Evolutionary conservation across 2,888 invertebrate species (phyloP), one percentile per base, ranked within the genome.

Genomic region (Nebria brevicollis): DNA sequence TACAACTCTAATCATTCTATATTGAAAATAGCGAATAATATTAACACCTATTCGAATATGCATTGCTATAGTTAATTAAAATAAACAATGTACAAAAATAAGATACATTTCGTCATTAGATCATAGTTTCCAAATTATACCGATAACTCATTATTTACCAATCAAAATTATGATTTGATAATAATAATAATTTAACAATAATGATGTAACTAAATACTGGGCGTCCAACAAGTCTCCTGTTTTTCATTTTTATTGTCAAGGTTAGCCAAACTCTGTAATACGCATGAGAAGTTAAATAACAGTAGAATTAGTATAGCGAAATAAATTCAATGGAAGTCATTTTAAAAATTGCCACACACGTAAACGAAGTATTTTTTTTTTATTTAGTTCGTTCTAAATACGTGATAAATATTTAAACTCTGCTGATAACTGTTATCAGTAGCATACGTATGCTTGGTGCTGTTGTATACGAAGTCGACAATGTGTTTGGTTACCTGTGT

Each of bases 391-490:
- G 11, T 73, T 70, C 66, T 43, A 72, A 72, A 77, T 81, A 81
- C 81, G 81, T 81, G 81, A 81, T 77, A 81, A 81, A 81, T 81
- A 81, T 81, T 81, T 81, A 72, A 77, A 81, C 81, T 8, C 13
- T 54, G 72, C 65, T 70, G 80, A 80, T 80, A 80, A 80, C 8
- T 75, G 75, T 80, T 80, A 80, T 80, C 80, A 80, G 41, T 73
- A 11, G 6, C 15, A 43, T 41, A 73, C 43, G 42, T 73, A 73
- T 41, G 8, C 10, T 72, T 11, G 26, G 72, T 72, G 20, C n/a
- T 73, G 42, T 42, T 72, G 6, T 8, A 54, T 54, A 54, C 8
- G 54, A 54, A 54, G 54, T 54, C 54, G 54, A 54, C 54, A 54
- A 54, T 54, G 8, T 54, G 54, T 54, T 34, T 34, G 34, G 34